phyloP scores from a whole-genome alignment of 2,797 vertebrate species.

The Crenuchus spilurus region DNA sequence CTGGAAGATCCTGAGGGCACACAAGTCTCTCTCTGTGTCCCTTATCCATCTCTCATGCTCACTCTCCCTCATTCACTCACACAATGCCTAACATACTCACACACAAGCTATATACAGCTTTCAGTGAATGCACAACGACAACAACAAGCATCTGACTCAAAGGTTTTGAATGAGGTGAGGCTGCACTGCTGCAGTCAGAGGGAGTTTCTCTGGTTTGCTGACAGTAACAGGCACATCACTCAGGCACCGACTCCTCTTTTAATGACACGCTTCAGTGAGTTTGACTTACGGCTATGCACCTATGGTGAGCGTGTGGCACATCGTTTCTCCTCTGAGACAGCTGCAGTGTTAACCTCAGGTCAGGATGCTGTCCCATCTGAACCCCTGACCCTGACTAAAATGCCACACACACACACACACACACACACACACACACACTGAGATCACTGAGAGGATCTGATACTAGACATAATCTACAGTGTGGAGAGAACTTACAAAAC shows the following conservation, averaged over 20 bases:
- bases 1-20: not conserved
- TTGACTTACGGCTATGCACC: slow-evolving; percentile 30
- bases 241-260: slow-evolving; percentile 12
- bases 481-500: too few relatives aligned
- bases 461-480: slow-evolving; percentile 33
- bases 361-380: not conserved
- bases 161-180: not conserved
- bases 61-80: not conserved
- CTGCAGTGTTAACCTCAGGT: not conserved
- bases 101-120: not conserved
- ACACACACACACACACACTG: slow-evolving; percentile 12
- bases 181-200: slow-evolving; percentile 14
- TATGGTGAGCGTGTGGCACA: not conserved
- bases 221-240: slow-evolving; percentile 10
- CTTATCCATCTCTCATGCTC: too few relatives aligned
- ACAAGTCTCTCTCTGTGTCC: not conserved
- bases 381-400: not conserved
- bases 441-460: slow-evolving; percentile 9
- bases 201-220: slow-evolving; percentile 23
- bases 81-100: not conserved
- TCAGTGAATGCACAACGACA: not conserved
- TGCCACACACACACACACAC: slow-evolving; percentile 15
- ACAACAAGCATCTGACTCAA: not conserved
- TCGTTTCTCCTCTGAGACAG: slow-evolving; percentile 3
- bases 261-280: slow-evolving; percentile 32